These are phyloP conservation scores for Drosophila phalerata DNA, from an alignment of 2,888 invertebrate genomes.

Conservation along the genomic window DNA sequence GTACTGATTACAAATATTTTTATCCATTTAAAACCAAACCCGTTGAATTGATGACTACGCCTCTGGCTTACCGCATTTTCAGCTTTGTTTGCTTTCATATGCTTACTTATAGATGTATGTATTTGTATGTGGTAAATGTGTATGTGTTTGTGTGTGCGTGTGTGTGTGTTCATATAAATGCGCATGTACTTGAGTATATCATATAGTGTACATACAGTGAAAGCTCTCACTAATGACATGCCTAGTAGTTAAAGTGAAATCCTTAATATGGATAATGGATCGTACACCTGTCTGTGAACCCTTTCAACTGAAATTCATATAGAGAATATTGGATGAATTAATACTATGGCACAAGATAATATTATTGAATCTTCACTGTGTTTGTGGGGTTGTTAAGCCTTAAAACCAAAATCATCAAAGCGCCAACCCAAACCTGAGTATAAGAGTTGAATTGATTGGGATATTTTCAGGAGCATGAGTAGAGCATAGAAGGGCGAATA, in stretches of 20 bases:
- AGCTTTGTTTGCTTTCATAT: slow-evolving; percentile 81
- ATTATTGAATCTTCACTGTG: slow-evolving; percentile 40
- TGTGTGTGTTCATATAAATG: slow-evolving; percentile 64
- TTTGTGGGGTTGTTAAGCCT: slow-evolving; percentile 71
- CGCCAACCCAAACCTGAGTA: slow-evolving; percentile 49
- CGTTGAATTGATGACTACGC: slow-evolving; percentile 28
- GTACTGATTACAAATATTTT: background rate
- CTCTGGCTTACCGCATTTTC: slow-evolving; percentile 78
- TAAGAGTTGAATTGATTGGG: slow-evolving; percentile 40
- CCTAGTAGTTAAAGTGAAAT: slow-evolving; percentile 26
- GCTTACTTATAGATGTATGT: slow-evolving; percentile 73
- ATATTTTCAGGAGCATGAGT: slow-evolving; percentile 51
- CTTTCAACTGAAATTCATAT: background rate
- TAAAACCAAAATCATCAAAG: slow-evolving; percentile 75
- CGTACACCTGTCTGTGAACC: slow-evolving; percentile 23
- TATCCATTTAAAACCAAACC: background rate
- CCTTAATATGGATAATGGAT: slow-evolving; percentile 39
- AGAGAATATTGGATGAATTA: background rate
- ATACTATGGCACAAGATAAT: background rate
- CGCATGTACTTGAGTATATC: slow-evolving; percentile 75
- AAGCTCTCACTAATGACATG: slow-evolving; percentile 62
- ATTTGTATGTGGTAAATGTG: slow-evolving; percentile 44
- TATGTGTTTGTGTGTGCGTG: slow-evolving; percentile 21
- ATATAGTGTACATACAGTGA: slow-evolving; percentile 71
- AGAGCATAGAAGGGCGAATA: slow-evolving; percentile 70